These are phyloP conservation scores for Loxodonta africana DNA, from an alignment of 2,113 vertebrate genomes.

Conservation along the genomic window DNA sequence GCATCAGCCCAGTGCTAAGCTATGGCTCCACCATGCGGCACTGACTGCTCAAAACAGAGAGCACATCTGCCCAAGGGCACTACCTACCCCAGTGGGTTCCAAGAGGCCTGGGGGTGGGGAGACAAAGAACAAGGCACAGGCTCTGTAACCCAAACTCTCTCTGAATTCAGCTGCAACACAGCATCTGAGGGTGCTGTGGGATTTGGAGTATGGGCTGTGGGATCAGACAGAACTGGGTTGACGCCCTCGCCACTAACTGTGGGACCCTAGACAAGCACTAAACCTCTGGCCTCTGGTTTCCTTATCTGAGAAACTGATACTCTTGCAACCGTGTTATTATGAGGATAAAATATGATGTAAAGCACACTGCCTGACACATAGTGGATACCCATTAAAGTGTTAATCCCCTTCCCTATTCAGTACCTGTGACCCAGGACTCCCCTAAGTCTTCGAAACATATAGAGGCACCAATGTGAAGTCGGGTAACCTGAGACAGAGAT, in stretches of 20 bases:
- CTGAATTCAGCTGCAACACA: neutral
- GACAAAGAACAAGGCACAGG: neutral
- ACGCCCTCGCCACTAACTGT: neutral
- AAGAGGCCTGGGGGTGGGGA: neutral
- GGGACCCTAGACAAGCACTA: neutral
- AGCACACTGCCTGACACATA: constrained; percentile 3
- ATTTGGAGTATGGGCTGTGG: neutral
- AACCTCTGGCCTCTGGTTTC: neutral
- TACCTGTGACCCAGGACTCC: constrained; percentile 53
- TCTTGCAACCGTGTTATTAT: neutral
- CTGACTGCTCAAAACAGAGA: neutral
- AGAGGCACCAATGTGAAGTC: constrained; percentile 52
- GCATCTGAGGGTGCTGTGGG: neutral
- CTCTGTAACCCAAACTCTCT: neutral
- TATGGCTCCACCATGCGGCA: neutral
- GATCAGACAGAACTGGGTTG: neutral
- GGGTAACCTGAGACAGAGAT: constrained; percentile 51
- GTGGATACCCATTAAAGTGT: neutral
- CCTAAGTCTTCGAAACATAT: constrained; percentile 63
- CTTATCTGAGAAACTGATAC: neutral
- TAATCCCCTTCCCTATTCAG: constrained; percentile 55
- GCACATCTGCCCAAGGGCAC: neutral
- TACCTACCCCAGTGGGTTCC: neutral
- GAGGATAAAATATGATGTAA: neutral
- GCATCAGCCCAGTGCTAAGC: no score